Evolutionary conservation across 2,797 vertebrate species (phyloP), one percentile per base, ranked within the genome.

Genomic region (Pipistrellus pipistrellus): DNA sequence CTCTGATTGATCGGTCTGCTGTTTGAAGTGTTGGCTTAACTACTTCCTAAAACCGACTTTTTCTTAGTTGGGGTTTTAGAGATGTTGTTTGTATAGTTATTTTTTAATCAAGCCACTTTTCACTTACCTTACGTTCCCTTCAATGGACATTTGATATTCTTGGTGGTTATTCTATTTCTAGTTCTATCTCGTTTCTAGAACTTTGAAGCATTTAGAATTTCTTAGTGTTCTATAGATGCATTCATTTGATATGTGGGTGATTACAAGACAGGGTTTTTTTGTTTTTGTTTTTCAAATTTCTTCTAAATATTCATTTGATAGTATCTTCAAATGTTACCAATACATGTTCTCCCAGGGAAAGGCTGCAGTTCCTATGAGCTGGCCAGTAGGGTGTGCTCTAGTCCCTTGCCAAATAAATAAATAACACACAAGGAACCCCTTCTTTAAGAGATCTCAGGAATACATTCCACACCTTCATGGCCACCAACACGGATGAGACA

Each of bases 381-480:
- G 96, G 90, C 97, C 98, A 90, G 97, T 96, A 97, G 98, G 97
- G 98, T 90, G 98, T 97, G 97, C 97, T 97, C 90, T 94, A 94
- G 93, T 82, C 94, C 97, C 97, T 98, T 97, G 35, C 88, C 88
- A 89, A 68, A 78, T 95, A 44, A 90, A 96, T 95, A 88, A 85
- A 88, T 90, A 96, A 85, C 69, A 90, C 94, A 80, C 93, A 12
- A n/a, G 30, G 57, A 73, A 53, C 62, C 38, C 46, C 23, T 92
- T 85, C 18, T 66, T 76, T 86, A 89, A 72, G 75, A 77, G 62
- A 83, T 51, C 35, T 78, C 14, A 77, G 77, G 32, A 81, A 72
- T 32, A 35, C 1, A 17, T 17, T 53, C 89, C n/a, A 51, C 15
- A 32, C n/a, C 41, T 85, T 57, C n/a, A 11, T n/a, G 38, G 84